Base-by-base conservation (phyloP, 2,797 vertebrate genomes). In the Sebastolobus alascanus region DNA sequence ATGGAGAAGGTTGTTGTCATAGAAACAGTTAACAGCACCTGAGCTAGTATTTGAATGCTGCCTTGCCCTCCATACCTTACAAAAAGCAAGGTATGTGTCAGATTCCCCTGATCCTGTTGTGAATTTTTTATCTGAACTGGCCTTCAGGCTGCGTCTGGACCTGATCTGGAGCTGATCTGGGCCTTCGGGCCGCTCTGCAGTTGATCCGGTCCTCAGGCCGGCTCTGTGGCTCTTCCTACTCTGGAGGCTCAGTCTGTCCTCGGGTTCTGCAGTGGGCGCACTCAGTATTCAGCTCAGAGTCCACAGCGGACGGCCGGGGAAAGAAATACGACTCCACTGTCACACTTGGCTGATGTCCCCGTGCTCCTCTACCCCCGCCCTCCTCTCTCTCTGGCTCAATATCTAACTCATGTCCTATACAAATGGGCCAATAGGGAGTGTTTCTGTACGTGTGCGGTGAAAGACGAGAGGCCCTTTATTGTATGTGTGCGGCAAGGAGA, bases 281-380 rank as follows among this genome's bases (percentile, higher is more conserved):
- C 87, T 96, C 94, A 95, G 95, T 95, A 96, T 96, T 95, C 95
- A 92, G 90, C 95, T 95, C 95, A 93, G 92, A 88, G 86, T 88
- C 90, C 83, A 86, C 89, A 88, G 91, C 87, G 89, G 89, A 75
- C 81, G 79, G 88, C 80, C 33, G 8, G 79, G 68, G 83, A 87
- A 87, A 95, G 94, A 96, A 95, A 95, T 95, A 95, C 91, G 92
- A 94, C 88, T 86, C 87, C 67, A 80, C 91, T 94, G 94, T 96
- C 95, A 95, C 94, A 94, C 89, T 95, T 93, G 93, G 95, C 96
- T 95, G 94, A 92, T 85, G 93, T 90, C 90, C 91, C 90, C 75
- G 77, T 69, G 84, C 91, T 83, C 87, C 77, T 87, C 89, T 56
- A 75, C 90, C 75, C 84, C 79, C 85, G 68, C 85, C 70, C 87